Conservation (phyloP, 2,113 vertebrate species). For the Engystomops pustulosus region DNA sequence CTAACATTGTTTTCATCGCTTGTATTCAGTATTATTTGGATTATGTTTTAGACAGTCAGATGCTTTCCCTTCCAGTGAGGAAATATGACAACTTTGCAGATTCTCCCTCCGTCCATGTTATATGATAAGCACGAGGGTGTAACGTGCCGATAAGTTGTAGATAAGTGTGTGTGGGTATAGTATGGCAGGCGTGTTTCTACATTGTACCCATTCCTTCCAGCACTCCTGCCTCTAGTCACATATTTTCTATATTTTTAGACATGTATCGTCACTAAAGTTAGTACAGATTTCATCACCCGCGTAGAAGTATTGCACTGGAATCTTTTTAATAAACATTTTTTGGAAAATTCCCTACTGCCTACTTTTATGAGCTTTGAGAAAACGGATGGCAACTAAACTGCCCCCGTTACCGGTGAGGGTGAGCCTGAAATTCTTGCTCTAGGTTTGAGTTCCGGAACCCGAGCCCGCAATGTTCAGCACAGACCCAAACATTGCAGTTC, state of each 20-base stretch:
- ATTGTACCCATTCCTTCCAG: neutral
- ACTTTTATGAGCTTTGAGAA: neutral
- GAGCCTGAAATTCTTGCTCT: too few species aligned
- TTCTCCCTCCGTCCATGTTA: neutral
- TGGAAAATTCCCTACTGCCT: neutral
- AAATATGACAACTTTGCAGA: neutral
- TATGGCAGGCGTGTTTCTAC: constrained; percentile 5
- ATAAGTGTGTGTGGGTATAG: neutral
- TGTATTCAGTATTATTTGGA: too few species aligned
- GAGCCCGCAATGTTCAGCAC: too few species aligned
- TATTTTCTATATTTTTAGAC: constrained; percentile 17
- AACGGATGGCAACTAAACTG: too few species aligned
- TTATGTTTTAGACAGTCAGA: neutral
- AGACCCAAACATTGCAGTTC: too few species aligned
- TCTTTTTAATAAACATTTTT: neutral
- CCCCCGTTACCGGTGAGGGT: too few species aligned
- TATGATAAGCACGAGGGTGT: constrained; percentile 35
- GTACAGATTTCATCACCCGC: neutral
- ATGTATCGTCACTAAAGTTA: neutral
- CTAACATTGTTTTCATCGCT: too few species aligned
- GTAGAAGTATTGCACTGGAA: neutral
- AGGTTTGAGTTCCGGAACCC: too few species aligned
- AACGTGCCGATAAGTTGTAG: neutral
- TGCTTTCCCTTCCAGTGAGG: neutral
- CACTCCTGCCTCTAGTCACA: constrained; percentile 1